These are phyloP conservation scores for Plecotus auritus DNA, from an alignment of 2,113 vertebrate species.

Conservation along the genomic window DNA sequence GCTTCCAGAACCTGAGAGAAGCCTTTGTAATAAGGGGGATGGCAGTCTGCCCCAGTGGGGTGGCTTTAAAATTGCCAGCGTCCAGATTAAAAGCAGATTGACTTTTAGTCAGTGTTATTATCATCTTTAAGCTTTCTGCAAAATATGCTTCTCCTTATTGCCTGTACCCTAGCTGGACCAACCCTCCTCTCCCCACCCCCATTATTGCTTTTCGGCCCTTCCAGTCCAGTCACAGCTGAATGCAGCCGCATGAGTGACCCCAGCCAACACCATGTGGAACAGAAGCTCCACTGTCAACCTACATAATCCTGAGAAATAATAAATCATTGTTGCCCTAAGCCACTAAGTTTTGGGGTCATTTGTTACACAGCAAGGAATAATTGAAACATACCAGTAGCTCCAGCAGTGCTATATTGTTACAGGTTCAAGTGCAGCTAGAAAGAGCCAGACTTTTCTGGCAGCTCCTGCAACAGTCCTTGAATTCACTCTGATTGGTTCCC, in stretches of 20 bases:
- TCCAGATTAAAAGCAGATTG: not conserved
- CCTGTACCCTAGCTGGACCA: not conserved
- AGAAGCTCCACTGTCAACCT: not conserved
- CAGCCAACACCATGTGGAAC: not conserved
- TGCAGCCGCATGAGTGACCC: not conserved
- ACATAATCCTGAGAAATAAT: not conserved
- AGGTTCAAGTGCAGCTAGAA: not conserved
- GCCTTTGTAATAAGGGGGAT: not conserved
- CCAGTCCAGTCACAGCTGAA: not conserved
- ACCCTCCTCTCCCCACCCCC: fast-evolving
- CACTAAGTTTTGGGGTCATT: not conserved
- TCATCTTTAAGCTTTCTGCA: not conserved
- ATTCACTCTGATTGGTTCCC: not conserved
- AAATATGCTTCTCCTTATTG: not conserved
- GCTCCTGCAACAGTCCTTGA: not conserved
- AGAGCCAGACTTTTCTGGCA: not conserved
- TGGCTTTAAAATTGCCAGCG: not conserved
- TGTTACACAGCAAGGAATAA: not conserved
- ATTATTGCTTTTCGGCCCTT: not conserved
- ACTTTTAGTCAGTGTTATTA: not conserved
- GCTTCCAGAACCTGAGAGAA: not conserved
- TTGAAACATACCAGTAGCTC: not conserved
- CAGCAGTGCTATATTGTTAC: not conserved
- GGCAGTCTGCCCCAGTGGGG: not conserved
- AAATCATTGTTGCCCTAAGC: not conserved